Evolutionary conservation across 1,140 invertebrate genomes (phyloP).

Genomic region (Hycleus cichorii): DNA sequence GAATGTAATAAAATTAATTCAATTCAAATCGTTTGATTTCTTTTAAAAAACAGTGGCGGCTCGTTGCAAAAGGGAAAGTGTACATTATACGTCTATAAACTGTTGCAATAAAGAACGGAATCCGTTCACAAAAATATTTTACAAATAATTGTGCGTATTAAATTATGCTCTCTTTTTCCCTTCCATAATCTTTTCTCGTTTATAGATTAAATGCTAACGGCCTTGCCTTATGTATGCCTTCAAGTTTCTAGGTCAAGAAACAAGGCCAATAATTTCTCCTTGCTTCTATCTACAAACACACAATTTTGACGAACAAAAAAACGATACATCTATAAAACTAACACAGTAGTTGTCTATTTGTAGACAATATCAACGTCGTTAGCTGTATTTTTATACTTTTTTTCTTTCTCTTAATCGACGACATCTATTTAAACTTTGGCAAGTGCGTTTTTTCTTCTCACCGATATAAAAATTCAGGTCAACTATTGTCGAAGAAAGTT

Average conservation of each 20-base stretch:
- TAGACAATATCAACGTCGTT: neutral
- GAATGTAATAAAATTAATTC: too few relatives aligned
- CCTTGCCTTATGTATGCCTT: constrained; percentile 37
- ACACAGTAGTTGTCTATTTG: constrained; percentile 27
- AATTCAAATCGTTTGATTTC: too few relatives aligned
- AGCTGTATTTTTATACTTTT: neutral
- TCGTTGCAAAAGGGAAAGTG: constrained; percentile 6
- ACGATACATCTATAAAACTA: constrained; percentile 6
- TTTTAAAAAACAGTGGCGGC: neutral
- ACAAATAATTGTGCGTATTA: constrained; percentile 17
- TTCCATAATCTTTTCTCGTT: neutral
- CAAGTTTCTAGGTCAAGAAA: constrained; percentile 41
- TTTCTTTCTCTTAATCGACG: too few relatives aligned
- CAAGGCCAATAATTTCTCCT: constrained; percentile 41
- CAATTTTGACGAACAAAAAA: neutral
- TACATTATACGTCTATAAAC: neutral
- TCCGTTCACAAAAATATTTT: too few relatives aligned
- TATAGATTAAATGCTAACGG: constrained; percentile 26
- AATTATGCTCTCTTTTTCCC: constrained; percentile 31
- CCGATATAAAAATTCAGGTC: too few relatives aligned
- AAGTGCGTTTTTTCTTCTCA: too few relatives aligned
- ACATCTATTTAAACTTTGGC: too few relatives aligned
- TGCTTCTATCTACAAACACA: constrained; percentile 13
- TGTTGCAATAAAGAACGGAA: neutral
- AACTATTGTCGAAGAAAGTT: constrained; percentile 21